Base-by-base conservation (phyloP, 2,113 vertebrate genomes). In the Axis porcinus region DNA sequence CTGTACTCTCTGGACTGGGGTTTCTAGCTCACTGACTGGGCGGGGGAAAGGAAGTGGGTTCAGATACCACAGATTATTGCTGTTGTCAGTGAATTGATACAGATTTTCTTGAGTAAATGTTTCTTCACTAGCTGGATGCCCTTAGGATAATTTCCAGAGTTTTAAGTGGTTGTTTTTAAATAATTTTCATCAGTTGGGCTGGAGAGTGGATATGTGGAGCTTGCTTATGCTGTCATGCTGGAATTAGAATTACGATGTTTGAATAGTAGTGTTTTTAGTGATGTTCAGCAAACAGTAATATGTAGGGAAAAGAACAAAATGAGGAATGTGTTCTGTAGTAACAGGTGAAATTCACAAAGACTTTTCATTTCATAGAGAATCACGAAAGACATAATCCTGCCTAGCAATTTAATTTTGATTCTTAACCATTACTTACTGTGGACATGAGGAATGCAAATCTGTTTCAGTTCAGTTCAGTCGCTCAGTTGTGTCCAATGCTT, bases 371-470 rank as follows among this genome's bases (percentile, higher is more conserved):
- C 23, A 40, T 70, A 85, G 70, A 95, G 43, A 85, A n/a, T 89
- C 27, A 52, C 45, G 52, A 96, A 87, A 90, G 57, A n/a, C 17
- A 27, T 83, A 47, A 47, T 95, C 14, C 14, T 83, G 27, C 33
- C 89, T 92, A 88, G 33, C 33, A 89, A 82, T 88, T 87, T 94
- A 64, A 81, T 94, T 88, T 96, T 64, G 25, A 74, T 93, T 93
- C 25, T 87, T 90, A 91, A 55, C 43, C 23, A 82, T 78, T 93
- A 76, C 55, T 89, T 11, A 45, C 64, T 57, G 47, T 93, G 14
- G 88, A 36, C 11, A 1, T 33, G 57, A 21, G 36, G 79, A 13
- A 47, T 57, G n/a, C 10, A 64, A 1, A 40, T 74, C 67, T 10
- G 0, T 74, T 74, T 40, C 67, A 74, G 27, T 23, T 74, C 36